Conservation (phyloP, 2,113 vertebrate species). For the Dipodomys stephensi region DNA sequence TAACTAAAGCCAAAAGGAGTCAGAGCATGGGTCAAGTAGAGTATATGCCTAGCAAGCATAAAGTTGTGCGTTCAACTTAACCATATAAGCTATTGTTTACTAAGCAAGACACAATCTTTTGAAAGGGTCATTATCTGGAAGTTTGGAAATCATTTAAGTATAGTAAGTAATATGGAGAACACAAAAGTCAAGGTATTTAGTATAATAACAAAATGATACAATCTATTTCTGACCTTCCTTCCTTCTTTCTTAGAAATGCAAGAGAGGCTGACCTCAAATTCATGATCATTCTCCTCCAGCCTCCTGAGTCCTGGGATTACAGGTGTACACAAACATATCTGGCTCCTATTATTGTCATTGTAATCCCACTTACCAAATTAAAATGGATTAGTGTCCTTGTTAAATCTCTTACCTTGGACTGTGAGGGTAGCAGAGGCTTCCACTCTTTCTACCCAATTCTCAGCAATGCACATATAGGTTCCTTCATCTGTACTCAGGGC, state of each 20-base stretch:
- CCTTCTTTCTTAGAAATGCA: too few relatives aligned
- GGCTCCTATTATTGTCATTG: not conserved
- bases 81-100: not conserved
- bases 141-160: conserved; percentile 23
- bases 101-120: not conserved
- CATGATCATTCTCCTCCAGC: not conserved
- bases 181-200: not conserved
- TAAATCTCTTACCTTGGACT: conserved; percentile 92
- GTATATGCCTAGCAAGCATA: too few relatives aligned
- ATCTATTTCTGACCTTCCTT: not conserved
- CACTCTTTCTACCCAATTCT: conserved; percentile 97
- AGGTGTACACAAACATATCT: too few relatives aligned
- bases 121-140: not conserved
- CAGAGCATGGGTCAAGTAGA: too few relatives aligned
- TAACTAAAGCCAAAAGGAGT: too few relatives aligned
- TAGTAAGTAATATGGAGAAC: not conserved
- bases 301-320: not conserved
- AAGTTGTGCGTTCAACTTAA: not conserved
- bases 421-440: conserved; percentile 96
- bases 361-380: conserved; percentile 15
- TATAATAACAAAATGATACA: not conserved
- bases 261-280: not conserved
- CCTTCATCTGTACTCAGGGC: conserved; percentile 93
- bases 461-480: conserved; percentile 94
- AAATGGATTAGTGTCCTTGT: not conserved